Evolutionary conservation across 2,797 vertebrate species (phyloP).

Genomic region (Cygnus olor): DNA sequence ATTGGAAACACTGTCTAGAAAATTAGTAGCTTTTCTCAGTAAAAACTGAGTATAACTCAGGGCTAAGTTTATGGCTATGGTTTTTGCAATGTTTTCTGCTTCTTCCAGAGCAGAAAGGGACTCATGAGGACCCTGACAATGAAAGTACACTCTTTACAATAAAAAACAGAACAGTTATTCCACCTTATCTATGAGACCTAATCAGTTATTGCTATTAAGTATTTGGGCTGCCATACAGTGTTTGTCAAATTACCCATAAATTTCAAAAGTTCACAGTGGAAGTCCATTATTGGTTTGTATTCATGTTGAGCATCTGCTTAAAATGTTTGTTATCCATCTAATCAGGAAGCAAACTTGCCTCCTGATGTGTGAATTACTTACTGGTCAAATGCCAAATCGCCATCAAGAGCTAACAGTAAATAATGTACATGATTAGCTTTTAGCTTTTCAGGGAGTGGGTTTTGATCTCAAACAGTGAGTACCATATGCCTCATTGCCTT

Average conservation of each 20-base stretch:
- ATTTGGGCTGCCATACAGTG: not conserved
- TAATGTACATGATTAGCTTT: constrained; percentile 33
- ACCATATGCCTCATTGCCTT: constrained; percentile 27
- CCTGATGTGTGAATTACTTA: constrained; percentile 26
- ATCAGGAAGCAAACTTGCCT: constrained; percentile 45
- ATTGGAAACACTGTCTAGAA: not conserved
- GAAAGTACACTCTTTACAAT: not conserved
- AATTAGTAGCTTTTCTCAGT: not conserved
- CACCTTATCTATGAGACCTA: not conserved
- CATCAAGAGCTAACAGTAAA: constrained; percentile 25
- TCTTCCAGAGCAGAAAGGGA: not conserved
- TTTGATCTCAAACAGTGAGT: constrained; percentile 35
- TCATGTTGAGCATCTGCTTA: constrained; percentile 15
- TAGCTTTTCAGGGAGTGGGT: not conserved
- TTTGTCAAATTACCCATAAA: constrained; percentile 34
- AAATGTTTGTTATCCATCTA: constrained; percentile 42
- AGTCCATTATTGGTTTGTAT: not conserved
- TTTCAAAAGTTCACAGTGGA: constrained; percentile 18
- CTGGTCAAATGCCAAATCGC: constrained; percentile 51
- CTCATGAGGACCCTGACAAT: not conserved
- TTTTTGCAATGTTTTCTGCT: not conserved
- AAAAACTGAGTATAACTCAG: not conserved
- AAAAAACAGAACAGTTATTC: not conserved
- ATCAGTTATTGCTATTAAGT: not conserved
- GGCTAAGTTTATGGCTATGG: not conserved